Conservation (phyloP, 2,113 vertebrate species). For the Hippocampus barbouri region DNA sequence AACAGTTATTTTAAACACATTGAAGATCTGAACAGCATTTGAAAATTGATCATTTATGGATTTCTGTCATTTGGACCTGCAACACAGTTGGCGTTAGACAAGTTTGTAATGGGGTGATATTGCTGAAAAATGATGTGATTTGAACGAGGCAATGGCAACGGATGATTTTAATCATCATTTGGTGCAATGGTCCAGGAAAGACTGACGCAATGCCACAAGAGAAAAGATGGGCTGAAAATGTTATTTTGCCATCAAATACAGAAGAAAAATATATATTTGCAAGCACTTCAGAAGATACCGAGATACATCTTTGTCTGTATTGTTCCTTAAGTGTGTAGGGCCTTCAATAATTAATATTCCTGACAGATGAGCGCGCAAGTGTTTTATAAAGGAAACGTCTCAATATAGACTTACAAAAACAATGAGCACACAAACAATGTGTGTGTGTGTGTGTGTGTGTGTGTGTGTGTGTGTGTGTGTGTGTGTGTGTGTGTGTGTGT, state of each 20-base stretch:
- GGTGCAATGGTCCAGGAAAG: background rate
- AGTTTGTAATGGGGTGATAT: slow-evolving; percentile 1
- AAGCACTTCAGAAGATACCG: slow-evolving; percentile 1
- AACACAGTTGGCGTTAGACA: background rate
- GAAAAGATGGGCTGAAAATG: background rate
- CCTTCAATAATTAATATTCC: background rate
- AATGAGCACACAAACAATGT: background rate
- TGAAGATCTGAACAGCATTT: background rate
- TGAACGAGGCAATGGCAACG: background rate
- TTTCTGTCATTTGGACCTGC: slow-evolving; percentile 2
- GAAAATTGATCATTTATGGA: background rate
- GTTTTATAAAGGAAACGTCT: background rate
- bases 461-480: no score
- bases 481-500: slow-evolving; percentile 34
- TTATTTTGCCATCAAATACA: background rate
- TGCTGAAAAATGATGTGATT: slow-evolving; percentile 1
- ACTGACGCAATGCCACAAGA: background rate
- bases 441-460: slow-evolving; percentile 18
- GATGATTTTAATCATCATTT: slow-evolving; percentile 5
- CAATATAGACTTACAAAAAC: background rate
- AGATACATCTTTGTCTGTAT: slow-evolving; percentile 8
- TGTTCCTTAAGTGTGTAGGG: background rate
- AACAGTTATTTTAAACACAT: no score
- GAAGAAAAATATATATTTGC: background rate
- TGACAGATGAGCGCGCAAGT: background rate